phyloP scores from a whole-genome alignment of 2,797 vertebrate species.

The Sebastes cheni region DNA sequence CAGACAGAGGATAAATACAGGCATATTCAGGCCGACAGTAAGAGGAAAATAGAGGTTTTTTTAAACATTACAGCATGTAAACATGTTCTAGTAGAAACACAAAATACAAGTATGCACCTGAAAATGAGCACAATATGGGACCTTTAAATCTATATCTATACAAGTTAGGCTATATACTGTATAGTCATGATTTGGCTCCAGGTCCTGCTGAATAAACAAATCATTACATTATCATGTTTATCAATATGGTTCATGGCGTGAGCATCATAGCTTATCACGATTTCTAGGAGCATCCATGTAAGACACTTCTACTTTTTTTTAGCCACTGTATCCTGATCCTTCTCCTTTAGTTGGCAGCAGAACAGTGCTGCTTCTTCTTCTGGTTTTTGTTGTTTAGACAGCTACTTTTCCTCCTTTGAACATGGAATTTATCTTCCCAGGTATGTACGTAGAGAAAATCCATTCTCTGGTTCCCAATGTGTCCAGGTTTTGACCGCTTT shows the following conservation, averaged over 20 bases:
- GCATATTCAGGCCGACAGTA: too few relatives aligned
- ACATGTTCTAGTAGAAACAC: too few relatives aligned
- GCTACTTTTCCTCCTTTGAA: constrained; percentile 16
- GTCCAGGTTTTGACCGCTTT: not conserved
- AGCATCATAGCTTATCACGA: not conserved
- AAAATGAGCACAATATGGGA: too few relatives aligned
- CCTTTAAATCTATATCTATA: not conserved
- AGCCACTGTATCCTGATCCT: not conserved
- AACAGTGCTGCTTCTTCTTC: constrained; percentile 12
- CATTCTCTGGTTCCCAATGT: not conserved
- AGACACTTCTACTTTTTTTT: not conserved
- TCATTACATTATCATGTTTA: not conserved
- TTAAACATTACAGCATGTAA: too few relatives aligned
- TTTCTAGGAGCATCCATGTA: not conserved
- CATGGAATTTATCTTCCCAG: not conserved
- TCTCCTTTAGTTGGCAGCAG: constrained; percentile 1
- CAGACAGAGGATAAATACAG: fast-evolving
- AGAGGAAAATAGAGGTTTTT: fast-evolving
- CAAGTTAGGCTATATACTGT: not conserved
- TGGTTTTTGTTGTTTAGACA: constrained; percentile 60
- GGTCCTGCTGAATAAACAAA: not conserved
- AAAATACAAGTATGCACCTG: too few relatives aligned
- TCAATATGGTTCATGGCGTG: not conserved
- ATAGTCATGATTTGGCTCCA: not conserved
- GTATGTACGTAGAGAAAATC: not conserved